Evolutionary conservation across 2,113 vertebrate species (phyloP), one percentile per base, ranked within the genome.

Genomic region (Sterna hirundo): DNA sequence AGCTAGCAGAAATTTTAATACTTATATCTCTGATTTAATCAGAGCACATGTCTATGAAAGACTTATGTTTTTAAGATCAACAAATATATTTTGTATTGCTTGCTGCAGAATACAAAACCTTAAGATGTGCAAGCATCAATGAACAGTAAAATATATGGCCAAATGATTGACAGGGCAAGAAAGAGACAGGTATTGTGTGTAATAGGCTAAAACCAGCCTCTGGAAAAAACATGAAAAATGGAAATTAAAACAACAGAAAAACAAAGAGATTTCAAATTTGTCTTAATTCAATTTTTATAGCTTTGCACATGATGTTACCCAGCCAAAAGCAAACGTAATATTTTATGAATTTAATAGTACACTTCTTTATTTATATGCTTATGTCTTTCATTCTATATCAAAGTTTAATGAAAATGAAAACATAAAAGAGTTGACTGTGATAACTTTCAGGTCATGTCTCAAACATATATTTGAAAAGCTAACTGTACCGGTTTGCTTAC

Each of bases 81-180:
- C 70, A 93, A 87, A 90, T 72, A 17, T 61, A 90, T 95, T 94
- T 95, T 54, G 10, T 91, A 86, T 75, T 81, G 38, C 68, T 90
- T 76, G 54, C 93, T 87, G 49, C n/a, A 80, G 66, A 97, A 80
- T 74, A 72, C 57, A 92, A 88, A 94, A 47, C 69, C 65, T 93
- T 80, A 96, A 97, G 94, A 97, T 97, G 93, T 93, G 40, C 89
- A 97, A 97, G 97, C 97, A 96, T 97, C 98, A 98, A 92, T 96
- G 98, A 98, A 88, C 98, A 98, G 98, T 98, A 98, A 98, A 98
- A 98, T 98, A 90, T 95, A 88, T 66, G 85, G 76, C 76, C 68
- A 44, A 86, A 32, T 97, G 97, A 98, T 98, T 98, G 98, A 98
- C 98, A 98, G 97, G 95, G 77, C 96, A 97, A 97, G 98, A 75